A percentile compares a stretch with the other conserved stretches of the same genome.
Conservation (phyloP, 1,140 invertebrate genomes). For the Euura lappo region DNA sequence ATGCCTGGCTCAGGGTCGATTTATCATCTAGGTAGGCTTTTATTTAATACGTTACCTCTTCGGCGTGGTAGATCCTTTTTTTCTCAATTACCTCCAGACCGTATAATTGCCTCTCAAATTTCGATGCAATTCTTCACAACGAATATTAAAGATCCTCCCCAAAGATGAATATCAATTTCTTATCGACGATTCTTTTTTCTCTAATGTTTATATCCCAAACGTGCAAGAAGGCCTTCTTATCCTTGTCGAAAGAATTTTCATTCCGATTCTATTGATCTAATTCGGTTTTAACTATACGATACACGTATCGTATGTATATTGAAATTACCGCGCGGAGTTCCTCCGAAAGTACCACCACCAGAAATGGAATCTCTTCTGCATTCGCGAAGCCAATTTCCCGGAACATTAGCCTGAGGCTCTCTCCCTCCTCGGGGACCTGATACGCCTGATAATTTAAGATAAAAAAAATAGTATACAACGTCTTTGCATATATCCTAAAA, state of each 20-base stretch:
- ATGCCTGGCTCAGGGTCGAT: constrained; percentile 36
- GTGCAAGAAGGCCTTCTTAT: too few relatives aligned
- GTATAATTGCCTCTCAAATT: constrained; percentile 9
- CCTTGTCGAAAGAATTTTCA: too few relatives aligned
- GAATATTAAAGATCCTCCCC: not conserved
- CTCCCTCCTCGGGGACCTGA: constrained; percentile 23
- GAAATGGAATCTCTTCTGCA: constrained; percentile 42
- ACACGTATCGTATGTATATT: constrained; percentile 24
- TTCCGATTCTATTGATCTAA: too few relatives aligned
- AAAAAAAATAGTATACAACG: not conserved
- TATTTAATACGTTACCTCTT: constrained; percentile 11
- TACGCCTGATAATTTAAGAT: not conserved
- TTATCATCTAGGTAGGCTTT: constrained; percentile 4
- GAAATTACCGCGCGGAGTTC: constrained; percentile 34
- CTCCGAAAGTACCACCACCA: constrained; percentile 43
- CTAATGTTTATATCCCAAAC: too few relatives aligned
- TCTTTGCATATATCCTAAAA: not conserved
- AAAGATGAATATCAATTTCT: too few relatives aligned
- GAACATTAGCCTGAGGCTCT: constrained; percentile 53
- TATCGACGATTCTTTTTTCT: too few relatives aligned
- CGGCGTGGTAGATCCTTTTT: constrained; percentile 31
- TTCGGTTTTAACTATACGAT: too few relatives aligned
- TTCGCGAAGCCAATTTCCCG: constrained; percentile 54
- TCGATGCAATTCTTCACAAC: constrained; percentile 23
- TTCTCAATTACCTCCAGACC: not conserved